phyloP scores from a whole-genome alignment of 2,797 vertebrate genomes.

The Euphonia xanthogaster region DNA sequence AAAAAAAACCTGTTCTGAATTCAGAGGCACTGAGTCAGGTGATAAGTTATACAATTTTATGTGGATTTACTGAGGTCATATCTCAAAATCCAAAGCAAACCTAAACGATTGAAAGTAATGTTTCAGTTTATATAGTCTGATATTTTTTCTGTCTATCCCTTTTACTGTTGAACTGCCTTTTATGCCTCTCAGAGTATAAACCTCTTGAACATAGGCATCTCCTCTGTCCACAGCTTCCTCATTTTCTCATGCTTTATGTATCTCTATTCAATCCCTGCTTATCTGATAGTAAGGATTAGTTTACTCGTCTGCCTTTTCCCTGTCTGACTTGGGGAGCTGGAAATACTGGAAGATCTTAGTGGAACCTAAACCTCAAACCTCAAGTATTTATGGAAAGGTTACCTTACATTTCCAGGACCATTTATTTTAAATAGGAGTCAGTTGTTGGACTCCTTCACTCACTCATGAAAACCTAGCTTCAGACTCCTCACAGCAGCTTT shows the following conservation, averaged over 20 bases:
- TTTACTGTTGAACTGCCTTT: neutral
- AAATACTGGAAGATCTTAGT: neutral
- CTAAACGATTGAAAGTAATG: neutral
- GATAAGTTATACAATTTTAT: neutral
- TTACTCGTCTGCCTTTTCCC: neutral
- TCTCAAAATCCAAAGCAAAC: conserved; percentile 12
- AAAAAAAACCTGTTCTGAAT: neutral
- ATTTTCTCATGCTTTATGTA: neutral
- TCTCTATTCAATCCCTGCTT: neutral
- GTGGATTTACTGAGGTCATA: neutral
- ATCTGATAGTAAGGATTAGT: neutral
- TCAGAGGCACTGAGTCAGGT: neutral
- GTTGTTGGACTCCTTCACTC: neutral
- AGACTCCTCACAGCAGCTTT: neutral
- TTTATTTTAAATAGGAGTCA: conserved; percentile 36
- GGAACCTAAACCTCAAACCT: conserved; percentile 21
- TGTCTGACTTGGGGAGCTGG: neutral
- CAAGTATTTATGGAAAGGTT: conserved; percentile 6
- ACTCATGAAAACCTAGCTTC: conserved; percentile 22
- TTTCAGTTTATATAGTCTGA: neutral
- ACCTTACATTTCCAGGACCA: conserved; percentile 20
- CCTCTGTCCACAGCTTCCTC: neutral
- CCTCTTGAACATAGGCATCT: neutral
- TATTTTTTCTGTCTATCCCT: neutral
- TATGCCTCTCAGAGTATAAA: neutral